Conservation (phyloP, 1,140 invertebrate species). For the Drosophila takahashii region DNA sequence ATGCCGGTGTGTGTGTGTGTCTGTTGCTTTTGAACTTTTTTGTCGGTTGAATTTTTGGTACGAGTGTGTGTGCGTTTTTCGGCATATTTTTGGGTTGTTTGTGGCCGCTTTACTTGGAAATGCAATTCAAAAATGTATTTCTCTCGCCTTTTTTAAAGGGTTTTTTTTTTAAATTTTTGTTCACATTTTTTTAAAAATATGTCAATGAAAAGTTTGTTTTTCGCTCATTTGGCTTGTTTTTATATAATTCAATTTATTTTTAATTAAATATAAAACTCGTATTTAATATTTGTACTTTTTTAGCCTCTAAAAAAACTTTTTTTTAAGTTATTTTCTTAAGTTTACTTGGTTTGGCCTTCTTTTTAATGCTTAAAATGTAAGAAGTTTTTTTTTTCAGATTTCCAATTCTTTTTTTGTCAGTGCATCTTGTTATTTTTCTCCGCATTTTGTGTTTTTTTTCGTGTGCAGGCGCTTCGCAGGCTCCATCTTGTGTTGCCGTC, state of each 20-base stretch:
- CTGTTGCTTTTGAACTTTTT: conserved; percentile 56
- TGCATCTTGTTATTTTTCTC: neutral
- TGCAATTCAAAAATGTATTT: conserved; percentile 69
- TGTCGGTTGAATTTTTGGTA: conserved; percentile 41
- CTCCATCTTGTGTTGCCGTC: conserved; percentile 36
- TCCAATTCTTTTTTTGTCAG: neutral
- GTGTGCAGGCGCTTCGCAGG: conserved; percentile 41
- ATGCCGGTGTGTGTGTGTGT: conserved; percentile 15
- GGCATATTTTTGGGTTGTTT: conserved; percentile 47
- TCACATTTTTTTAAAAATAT: neutral
- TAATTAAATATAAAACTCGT: no score
- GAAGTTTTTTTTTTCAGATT: no score
- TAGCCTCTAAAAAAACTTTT: neutral
- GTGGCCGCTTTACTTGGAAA: conserved; percentile 71
- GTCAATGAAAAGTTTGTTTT: neutral
- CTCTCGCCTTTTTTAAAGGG: conserved; percentile 12
- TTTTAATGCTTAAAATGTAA: no score
- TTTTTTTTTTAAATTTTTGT: conserved; percentile 4
- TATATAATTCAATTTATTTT: neutral
- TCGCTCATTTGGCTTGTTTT: no score
- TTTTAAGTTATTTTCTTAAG: no score
- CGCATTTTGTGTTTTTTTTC: neutral
- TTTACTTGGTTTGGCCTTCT: no score
- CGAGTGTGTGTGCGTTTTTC: conserved; percentile 38
- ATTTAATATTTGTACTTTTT: neutral